phyloP scores from a whole-genome alignment of 2,797 vertebrate genomes.

The Coranthus polyacanthus region DNA sequence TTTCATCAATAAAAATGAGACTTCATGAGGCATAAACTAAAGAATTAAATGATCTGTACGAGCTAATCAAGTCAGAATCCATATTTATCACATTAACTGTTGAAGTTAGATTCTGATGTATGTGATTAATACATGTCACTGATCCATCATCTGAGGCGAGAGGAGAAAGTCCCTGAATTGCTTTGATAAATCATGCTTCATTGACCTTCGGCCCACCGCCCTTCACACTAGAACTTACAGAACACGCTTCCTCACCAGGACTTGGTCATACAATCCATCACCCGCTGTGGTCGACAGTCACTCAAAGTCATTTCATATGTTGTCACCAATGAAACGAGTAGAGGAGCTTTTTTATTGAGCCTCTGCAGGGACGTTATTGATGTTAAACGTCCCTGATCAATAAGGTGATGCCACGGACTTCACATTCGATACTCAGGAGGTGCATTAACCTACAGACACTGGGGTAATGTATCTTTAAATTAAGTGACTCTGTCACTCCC shows the following conservation, averaged over 20 bases:
- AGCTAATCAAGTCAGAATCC: too few relatives aligned
- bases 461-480: conserved; percentile 28
- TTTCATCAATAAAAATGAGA: too few relatives aligned
- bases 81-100: background rate
- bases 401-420: conserved; percentile 30
- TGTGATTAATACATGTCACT: conserved; percentile 16
- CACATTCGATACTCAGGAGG: conserved; percentile 21
- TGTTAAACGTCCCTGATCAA: conserved; percentile 37
- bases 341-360: conserved; percentile 30
- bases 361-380: conserved; percentile 20
- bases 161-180: conserved; percentile 37
- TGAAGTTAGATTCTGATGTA: background rate
- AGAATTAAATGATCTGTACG: background rate
- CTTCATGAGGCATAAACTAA: too few relatives aligned
- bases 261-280: conserved; percentile 40
- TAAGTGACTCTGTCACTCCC: conserved; percentile 23
- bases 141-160: background rate
- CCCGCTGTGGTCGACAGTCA: background rate
- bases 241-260: background rate
- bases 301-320: conserved; percentile 17
- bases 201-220: conserved; percentile 18
- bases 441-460: conserved; percentile 20
- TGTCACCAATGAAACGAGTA: conserved; percentile 32
- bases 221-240: conserved; percentile 15
- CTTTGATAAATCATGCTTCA: conserved; percentile 26